Base-by-base conservation (phyloP, 2,888 invertebrate species). In the Chydorus sphaericus region DNA sequence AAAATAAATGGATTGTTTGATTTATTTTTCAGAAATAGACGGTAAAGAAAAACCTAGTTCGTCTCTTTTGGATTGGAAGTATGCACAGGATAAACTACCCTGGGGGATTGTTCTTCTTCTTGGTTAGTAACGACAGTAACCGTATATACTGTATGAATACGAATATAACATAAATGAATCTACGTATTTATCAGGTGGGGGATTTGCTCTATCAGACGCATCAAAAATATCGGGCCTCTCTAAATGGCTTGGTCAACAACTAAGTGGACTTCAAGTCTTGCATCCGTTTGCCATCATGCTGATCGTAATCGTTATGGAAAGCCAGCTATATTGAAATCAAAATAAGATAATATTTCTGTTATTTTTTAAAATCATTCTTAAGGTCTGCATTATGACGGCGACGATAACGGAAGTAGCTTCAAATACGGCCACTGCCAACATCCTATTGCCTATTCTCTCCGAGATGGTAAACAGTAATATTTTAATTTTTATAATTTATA, bases 21-120 rank as follows among this genome's bases (percentile, higher is more conserved):
- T n/a, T n/a, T n/a, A n/a, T n/a, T n/a, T n/a, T n/a, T n/a, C n/a
- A n/a, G n/a, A n/a, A n/a, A n/a, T n/a, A n/a, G n/a, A n/a, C n/a
- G n/a, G n/a, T n/a, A 44, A 14, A 39, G 30, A 39, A 1, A 77
- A 77, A 54, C 73, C 82, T 0, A 81, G 85, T 0, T 75, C 82
- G 0, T 79, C 84, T 1, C 72, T 90, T 26, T 78, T 91, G 50
- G 83, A 83, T 11, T 93, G 92, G 92, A 82, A 82, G 60, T 81
- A 82, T 48, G 78, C 90, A 26, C 85, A 90, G 65, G 77, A 83
- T 55, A 87, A 86, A 67, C 80, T 91, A 62, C 89, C 91, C 4
- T 93, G 93, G 93, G 88, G 90, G 48, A 77, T 92, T 4, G 78
- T 92, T 28, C 80, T 92, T 65, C 75, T 92, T 52, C 75, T 92